These are phyloP conservation scores for Drosophila ironensis DNA, from an alignment of 1,140 invertebrate species.

Conservation along the genomic window DNA sequence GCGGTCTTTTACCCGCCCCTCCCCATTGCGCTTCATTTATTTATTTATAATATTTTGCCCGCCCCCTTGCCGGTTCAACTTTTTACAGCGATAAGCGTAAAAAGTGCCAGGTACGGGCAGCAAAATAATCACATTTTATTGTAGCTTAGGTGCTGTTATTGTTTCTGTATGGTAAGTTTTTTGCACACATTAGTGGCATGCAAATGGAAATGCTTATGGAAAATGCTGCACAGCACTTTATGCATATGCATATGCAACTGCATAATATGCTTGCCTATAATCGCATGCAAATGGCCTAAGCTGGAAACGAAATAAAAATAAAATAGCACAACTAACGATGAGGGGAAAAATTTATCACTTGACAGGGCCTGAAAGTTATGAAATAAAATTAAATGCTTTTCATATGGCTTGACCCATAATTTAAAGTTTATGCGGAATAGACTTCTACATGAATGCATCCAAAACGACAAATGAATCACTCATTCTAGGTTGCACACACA, in stretches of 20 bases:
- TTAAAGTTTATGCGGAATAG: no score
- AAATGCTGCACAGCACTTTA: constrained; percentile 1
- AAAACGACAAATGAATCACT: no score
- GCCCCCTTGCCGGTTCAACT: background rate
- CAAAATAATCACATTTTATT: constrained; percentile 17
- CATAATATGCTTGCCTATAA: constrained; percentile 51
- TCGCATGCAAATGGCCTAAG: constrained; percentile 55
- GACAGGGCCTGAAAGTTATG: no score
- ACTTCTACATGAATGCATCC: no score
- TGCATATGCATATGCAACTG: constrained; percentile 21
- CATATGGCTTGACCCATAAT: no score
- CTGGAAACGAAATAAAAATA: background rate
- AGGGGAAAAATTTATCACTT: no score
- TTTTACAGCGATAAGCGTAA: constrained; percentile 20
- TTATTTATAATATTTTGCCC: no score
- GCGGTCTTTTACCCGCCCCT: background rate
- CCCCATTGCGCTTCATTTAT: no score
- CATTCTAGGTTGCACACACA: no score
- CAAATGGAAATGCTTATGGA: constrained; percentile 13
- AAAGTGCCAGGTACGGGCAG: constrained; percentile 13
- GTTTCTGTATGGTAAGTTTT: background rate
- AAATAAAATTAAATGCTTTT: no score
- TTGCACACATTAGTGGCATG: constrained; percentile 6
- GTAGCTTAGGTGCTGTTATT: background rate
- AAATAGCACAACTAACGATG: no score